Evolutionary conservation across 1,140 invertebrate genomes (phyloP).

Genomic region (Papilio machaon): DNA sequence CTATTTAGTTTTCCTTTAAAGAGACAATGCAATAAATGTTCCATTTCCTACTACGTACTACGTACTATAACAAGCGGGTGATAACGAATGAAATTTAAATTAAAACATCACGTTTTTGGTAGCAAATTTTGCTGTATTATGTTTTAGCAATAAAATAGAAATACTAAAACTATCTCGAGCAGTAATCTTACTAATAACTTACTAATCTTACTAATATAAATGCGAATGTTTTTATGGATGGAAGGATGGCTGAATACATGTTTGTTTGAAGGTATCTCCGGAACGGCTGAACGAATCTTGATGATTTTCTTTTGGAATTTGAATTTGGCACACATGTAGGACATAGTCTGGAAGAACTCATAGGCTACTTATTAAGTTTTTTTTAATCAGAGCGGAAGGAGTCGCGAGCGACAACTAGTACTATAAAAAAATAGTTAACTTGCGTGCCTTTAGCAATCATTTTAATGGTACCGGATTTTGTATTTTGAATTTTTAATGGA

Average conservation of each 20-base stretch:
- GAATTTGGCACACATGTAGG: too few species aligned
- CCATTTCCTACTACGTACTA: background rate
- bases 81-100: background rate
- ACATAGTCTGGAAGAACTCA: too few species aligned
- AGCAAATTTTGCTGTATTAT: background rate
- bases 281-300: too few species aligned
- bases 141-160: background rate
- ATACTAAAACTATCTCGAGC: background rate
- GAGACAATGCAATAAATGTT: background rate
- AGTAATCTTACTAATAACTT: background rate
- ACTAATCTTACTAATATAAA: background rate
- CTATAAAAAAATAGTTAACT: background rate
- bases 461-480: background rate
- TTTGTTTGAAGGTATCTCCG: too few species aligned
- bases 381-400: too few species aligned
- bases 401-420: too few species aligned
- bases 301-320: too few species aligned
- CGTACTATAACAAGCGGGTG: background rate
- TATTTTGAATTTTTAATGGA: conserved; percentile 21
- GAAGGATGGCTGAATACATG: too few species aligned
- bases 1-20: too few species aligned
- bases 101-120: background rate
- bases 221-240: too few species aligned
- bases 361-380: too few species aligned
- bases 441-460: background rate